A percentile compares a stretch with the other conserved stretches of the same genome.
Evolutionary conservation across 2,797 vertebrate species (phyloP).

Genomic region (Hephaestus fuliginosus): DNA sequence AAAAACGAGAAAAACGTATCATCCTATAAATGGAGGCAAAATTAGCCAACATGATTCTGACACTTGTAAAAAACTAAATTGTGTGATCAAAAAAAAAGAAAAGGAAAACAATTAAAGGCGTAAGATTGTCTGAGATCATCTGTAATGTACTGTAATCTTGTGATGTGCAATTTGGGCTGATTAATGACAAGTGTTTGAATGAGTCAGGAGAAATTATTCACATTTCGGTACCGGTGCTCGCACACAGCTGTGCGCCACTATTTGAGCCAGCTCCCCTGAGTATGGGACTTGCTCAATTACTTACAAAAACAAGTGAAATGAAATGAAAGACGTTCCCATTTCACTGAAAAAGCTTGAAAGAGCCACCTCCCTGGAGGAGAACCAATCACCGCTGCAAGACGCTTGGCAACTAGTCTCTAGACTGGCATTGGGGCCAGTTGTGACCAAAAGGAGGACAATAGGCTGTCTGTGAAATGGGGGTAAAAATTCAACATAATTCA

Average conservation of each 20-base stretch:
- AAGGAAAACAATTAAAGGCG: not conserved
- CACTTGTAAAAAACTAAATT: not conserved
- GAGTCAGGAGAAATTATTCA: slow-evolving; percentile 52
- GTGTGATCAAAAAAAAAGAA: not conserved
- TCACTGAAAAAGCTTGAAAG: slow-evolving; percentile 52
- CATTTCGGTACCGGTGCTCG: slow-evolving; percentile 23
- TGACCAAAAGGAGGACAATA: slow-evolving; percentile 53
- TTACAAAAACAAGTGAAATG: slow-evolving; percentile 61
- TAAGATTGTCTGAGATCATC: slow-evolving; percentile 4
- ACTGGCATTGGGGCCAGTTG: slow-evolving; percentile 50
- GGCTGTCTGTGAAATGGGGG: slow-evolving; percentile 49
- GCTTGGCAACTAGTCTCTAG: slow-evolving; percentile 56
- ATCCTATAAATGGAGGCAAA: not conserved
- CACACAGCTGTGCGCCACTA: slow-evolving; percentile 56
- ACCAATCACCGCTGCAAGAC: slow-evolving; percentile 51
- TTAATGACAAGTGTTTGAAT: slow-evolving; percentile 36
- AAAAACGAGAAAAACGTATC: not conserved
- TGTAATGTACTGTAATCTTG: slow-evolving; percentile 24
- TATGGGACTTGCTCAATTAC: slow-evolving; percentile 53
- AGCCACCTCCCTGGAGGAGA: slow-evolving; percentile 51
- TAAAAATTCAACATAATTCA: slow-evolving; percentile 34
- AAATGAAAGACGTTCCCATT: slow-evolving; percentile 67
- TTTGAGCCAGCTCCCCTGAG: slow-evolving; percentile 42
- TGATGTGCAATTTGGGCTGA: slow-evolving; percentile 39
- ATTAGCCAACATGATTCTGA: not conserved